Base-by-base conservation (phyloP, 2,888 invertebrate genomes). In the Protodeltote pygarga region DNA sequence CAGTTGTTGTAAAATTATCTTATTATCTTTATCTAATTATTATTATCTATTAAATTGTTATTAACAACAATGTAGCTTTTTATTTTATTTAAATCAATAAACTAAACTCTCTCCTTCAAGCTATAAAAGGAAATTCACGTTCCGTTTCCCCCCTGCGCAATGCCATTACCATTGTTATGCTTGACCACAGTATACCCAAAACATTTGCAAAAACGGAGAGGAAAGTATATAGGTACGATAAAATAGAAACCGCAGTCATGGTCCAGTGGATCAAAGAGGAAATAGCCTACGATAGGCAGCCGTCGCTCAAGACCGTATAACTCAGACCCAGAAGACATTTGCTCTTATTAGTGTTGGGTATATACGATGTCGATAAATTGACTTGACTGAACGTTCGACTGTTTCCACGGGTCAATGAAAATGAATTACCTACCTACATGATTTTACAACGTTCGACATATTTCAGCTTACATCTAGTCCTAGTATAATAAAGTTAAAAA, bases 221-320 rank as follows among this genome's bases (percentile, higher is more conserved):
- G 14, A 38, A 54, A 47, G 34, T 46, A 54, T 49, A n/a, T n/a
- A n/a, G n/a, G n/a, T n/a, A 58, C 42, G 28, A 49, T 65, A 51
- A 53, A 54, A 68, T 59, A 54, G 57, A 47, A 57, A 38, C 44
- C 41, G 14, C 37, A 42, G 17, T 35, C 38, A 42, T 27, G 39
- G 29, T 33, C 14, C 33, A 65, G 41, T 54, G 48, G 50, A 62
- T 59, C 50, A 60, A 39, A 50, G 38, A 65, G 65, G 69, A 68
- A 72, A 73, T 60, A 52, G 60, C 42, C 52, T 51, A 34, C 35
- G 47, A 53, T 68, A 63, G 66, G 64, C 69, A 55, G 51, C 54
- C 69, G 65, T 72, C 66, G 66, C 63, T 66, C 63, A 61, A 55
- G 55, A 63, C 55, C 42, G 31, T 65, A 63, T 62, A 70, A 70